A percentile compares a stretch with the other conserved stretches of the same genome.
Conservation (phyloP, 1,140 invertebrate species). For the Manduca sexta region DNA sequence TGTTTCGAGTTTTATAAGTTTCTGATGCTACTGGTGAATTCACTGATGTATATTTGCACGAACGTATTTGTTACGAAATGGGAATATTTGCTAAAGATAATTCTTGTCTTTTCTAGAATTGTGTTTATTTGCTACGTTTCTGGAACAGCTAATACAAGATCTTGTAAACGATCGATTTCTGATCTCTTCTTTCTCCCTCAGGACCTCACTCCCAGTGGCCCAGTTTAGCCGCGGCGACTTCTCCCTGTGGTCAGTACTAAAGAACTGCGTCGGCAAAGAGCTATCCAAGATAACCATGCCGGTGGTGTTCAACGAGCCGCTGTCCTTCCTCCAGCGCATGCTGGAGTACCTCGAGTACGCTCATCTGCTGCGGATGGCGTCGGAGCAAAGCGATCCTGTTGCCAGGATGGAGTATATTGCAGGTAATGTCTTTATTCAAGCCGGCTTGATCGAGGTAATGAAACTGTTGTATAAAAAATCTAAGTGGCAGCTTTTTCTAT, state of each 20-base stretch:
- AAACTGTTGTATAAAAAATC: too few relatives aligned
- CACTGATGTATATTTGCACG: too few relatives aligned
- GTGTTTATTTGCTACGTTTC: too few relatives aligned
- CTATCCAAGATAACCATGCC: constrained; percentile 98
- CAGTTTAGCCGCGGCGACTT: constrained; percentile 92
- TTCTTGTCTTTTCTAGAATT: too few relatives aligned
- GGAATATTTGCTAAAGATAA: too few relatives aligned
- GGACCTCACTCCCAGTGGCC: constrained; percentile 86
- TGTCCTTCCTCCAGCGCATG: constrained; percentile 95
- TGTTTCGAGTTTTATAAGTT: too few relatives aligned
- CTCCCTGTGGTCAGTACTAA: constrained; percentile 95
- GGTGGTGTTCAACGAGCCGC: constrained; percentile 96
- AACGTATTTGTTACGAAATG: too few relatives aligned
- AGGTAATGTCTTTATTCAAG: constrained; percentile 43
- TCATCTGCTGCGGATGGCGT: constrained; percentile 85
- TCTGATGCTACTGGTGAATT: too few relatives aligned
- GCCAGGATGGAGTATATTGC: constrained; percentile 83
- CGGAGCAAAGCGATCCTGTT: constrained; percentile 83
- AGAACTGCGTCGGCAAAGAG: constrained; percentile 96
- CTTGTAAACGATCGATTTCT: too few relatives aligned
- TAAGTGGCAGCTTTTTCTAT: too few relatives aligned
- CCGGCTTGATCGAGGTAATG: too few relatives aligned
- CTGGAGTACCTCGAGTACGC: constrained; percentile 97
- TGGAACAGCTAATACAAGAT: too few relatives aligned
- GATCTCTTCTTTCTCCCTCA: constrained; percentile 50